Evolutionary conservation across 1,140 invertebrate genomes (phyloP).

Genomic region (Gryon sp.): DNA sequence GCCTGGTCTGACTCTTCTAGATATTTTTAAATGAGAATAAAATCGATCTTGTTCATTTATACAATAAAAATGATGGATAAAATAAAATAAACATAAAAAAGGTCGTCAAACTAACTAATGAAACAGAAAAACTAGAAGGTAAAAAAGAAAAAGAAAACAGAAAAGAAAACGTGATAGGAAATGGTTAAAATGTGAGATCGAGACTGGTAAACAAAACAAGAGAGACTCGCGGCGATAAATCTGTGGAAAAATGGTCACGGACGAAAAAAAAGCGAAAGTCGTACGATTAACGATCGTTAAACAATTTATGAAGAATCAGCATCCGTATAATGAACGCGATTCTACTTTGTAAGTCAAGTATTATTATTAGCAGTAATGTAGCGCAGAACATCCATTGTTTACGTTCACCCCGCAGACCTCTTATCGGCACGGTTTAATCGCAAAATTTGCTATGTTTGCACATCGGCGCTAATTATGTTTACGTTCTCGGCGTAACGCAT

Average conservation of each 20-base stretch:
- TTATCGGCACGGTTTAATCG: slow-evolving; percentile 54
- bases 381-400: slow-evolving; percentile 54
- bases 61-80: not conserved
- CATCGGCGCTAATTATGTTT: slow-evolving; percentile 62
- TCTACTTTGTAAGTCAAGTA: slow-evolving; percentile 49
- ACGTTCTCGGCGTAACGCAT: slow-evolving; percentile 43
- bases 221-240: slow-evolving; percentile 24
- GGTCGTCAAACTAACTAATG: too few relatives aligned
- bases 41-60: not conserved
- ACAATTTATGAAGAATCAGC: slow-evolving; percentile 43
- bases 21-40: not conserved
- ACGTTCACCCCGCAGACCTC: slow-evolving; percentile 57
- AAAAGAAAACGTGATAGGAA: slow-evolving; percentile 10
- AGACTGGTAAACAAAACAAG: not conserved
- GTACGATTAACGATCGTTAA: slow-evolving; percentile 34
- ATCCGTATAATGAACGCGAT: slow-evolving; percentile 31
- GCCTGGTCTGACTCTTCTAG: not conserved
- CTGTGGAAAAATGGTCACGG: not conserved
- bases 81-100: too few relatives aligned
- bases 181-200: not conserved
- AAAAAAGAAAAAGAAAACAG: not conserved
- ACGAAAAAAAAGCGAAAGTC: slow-evolving; percentile 12
- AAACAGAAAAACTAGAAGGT: too few relatives aligned
- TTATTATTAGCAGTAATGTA: slow-evolving; percentile 46
- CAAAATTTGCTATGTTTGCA: slow-evolving; percentile 64